These are phyloP conservation scores for Peromyscus leucopus DNA, from an alignment of 2,113 vertebrate species.

Conservation along the genomic window DNA sequence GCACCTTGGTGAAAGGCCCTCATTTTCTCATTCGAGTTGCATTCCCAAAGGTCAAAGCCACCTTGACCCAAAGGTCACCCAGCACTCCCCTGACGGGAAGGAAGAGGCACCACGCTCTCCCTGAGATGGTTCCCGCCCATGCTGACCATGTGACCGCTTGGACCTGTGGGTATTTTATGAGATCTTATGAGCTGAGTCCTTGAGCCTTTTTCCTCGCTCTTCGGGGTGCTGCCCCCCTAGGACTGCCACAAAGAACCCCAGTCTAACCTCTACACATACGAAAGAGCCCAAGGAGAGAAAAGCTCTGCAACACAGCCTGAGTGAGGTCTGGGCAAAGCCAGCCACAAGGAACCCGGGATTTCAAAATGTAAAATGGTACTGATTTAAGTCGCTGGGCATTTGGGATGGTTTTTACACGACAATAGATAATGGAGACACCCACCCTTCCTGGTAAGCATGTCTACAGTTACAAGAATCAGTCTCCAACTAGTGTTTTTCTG, in stretches of 20 bases:
- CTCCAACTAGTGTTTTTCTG: not conserved
- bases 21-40: not conserved
- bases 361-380: not conserved
- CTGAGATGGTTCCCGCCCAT: not conserved
- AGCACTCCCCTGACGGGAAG: not conserved
- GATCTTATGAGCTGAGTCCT: not conserved
- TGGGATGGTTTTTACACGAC: not conserved
- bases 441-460: not conserved
- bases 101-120: not conserved
- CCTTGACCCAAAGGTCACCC: not conserved
- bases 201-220: not conserved
- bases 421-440: not conserved
- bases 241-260: not conserved
- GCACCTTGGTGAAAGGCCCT: not conserved
- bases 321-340: not conserved
- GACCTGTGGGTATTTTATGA: not conserved
- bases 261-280: not conserved
- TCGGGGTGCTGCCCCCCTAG: not conserved
- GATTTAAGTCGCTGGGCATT: not conserved
- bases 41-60: not conserved
- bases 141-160: not conserved
- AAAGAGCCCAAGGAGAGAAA: constrained; percentile 11
- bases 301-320: not conserved
- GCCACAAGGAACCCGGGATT: not conserved
- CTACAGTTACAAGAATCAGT: not conserved